Base-by-base conservation (phyloP, 2,888 invertebrate species). In the Heliconius aoede region DNA sequence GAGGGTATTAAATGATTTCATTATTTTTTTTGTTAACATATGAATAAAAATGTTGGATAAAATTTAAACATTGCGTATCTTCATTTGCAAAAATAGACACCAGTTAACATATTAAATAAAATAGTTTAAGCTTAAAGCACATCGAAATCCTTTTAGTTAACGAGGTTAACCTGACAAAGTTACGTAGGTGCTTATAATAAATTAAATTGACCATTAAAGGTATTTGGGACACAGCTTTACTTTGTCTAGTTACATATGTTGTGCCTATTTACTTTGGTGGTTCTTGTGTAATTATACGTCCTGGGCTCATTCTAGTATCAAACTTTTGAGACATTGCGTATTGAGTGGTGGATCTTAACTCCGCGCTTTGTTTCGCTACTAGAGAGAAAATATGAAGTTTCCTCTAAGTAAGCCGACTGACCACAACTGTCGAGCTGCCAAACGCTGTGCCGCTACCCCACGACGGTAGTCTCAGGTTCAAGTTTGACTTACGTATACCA, bases 141-240 rank as follows among this genome's bases (percentile, higher is more conserved):
- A 13, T 28, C 72, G 61, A 8, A 72, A 72, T 61, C 60, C 36
- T 61, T 61, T 72, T 61, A 62, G 46, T 72, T 84, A 83, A 83
- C 81, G 83, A 78, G 72, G 61, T 36, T 60, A 36, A 72, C 60
- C 61, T 40, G 26, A 72, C 72, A 72, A 26, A 61, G 71, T 83
- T 83, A 73, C n/a, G n/a, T n/a, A n/a, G 21, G 60, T 64, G 64
- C 58, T 51, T 60, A 18, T 40, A 51, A 55, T 32, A 58, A 51
- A 71, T 24, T 60, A 72, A 32, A 58, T 32, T 58, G 60, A 72
- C 71, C 60, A 60, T 72, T 68, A 60, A 72, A 61, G 26, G 13
- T 36, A 72, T 61, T 40, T 72, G 40, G 36, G 36, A 40, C 58
- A 72, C 15, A 32, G 36, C 58, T 36, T 72, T 36, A 36, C 24